A percentile compares a stretch with the other conserved stretches of the same genome.
These are phyloP conservation scores for Pongo abelii DNA, from an alignment of 2,113 vertebrate species.

Conservation along the genomic window DNA sequence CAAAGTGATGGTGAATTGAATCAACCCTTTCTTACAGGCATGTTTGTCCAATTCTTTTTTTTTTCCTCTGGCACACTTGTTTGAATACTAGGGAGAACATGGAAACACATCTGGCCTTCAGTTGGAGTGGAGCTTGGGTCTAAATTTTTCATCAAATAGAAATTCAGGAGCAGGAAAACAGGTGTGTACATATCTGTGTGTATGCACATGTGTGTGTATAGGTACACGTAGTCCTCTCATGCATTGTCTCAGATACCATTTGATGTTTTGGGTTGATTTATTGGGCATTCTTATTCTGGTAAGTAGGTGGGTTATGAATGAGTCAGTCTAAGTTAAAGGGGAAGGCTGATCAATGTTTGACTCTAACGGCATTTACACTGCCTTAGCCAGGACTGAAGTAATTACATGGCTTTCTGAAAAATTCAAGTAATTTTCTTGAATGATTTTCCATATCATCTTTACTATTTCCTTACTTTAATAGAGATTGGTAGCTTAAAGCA, in stretches of 20 bases:
- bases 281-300: neutral
- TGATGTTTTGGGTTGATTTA: neutral
- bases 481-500: slow-evolving; percentile 23
- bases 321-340: neutral
- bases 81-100: neutral
- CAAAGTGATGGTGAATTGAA: neutral
- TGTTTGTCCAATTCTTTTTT: neutral
- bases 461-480: neutral
- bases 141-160: neutral
- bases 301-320: neutral
- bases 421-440: neutral
- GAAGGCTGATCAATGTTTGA: neutral
- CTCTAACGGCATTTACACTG: neutral
- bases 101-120: neutral
- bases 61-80: neutral
- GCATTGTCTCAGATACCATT: neutral
- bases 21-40: neutral
- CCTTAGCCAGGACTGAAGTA: neutral
- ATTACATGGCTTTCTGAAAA: neutral
- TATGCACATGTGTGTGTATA: neutral
- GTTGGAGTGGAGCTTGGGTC: neutral
- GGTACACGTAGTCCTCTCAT: neutral
- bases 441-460: neutral
- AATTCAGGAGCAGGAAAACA: neutral
- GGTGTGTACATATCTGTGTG: neutral